phyloP scores from a whole-genome alignment of 2,113 vertebrate species.

The Anseranas semipalmata region DNA sequence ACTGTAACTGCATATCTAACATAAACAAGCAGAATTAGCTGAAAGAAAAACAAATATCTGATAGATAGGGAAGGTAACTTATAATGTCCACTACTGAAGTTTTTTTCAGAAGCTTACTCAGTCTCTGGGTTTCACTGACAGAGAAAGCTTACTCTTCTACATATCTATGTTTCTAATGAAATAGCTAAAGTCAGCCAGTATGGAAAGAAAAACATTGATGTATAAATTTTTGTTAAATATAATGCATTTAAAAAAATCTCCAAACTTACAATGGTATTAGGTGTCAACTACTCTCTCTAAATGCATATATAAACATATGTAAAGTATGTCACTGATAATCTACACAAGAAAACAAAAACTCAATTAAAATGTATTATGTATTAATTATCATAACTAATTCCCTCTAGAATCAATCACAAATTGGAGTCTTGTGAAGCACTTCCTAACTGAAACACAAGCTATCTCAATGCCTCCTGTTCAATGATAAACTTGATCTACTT shows the following conservation, averaged over 20 bases:
- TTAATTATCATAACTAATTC: not conserved
- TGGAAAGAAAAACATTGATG: not conserved
- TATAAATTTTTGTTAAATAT: not conserved
- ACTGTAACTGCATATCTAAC: not conserved
- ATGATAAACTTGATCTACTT: not conserved
- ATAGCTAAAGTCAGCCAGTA: not conserved
- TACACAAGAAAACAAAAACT: not conserved
- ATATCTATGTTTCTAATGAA: not conserved
- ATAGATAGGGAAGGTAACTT: not conserved
- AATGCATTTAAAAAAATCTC: not conserved
- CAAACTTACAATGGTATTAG: not conserved
- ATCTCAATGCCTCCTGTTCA: not conserved
- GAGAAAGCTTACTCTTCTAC: not conserved
- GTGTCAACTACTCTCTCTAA: not conserved
- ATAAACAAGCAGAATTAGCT: not conserved
- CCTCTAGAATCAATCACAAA: not conserved
- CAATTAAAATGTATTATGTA: not conserved
- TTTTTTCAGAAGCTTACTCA: not conserved
- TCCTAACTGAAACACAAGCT: not conserved
- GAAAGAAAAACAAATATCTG: not conserved
- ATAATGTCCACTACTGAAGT: not conserved
- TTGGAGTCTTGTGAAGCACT: not conserved
- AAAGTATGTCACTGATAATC: not conserved
- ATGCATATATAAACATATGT: not conserved
- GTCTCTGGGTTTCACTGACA: not conserved